A percentile compares a stretch with the other conserved stretches of the same genome.
Evolutionary conservation across 2,888 invertebrate genomes (phyloP).

Genomic region (Neoscelio sp.): DNA sequence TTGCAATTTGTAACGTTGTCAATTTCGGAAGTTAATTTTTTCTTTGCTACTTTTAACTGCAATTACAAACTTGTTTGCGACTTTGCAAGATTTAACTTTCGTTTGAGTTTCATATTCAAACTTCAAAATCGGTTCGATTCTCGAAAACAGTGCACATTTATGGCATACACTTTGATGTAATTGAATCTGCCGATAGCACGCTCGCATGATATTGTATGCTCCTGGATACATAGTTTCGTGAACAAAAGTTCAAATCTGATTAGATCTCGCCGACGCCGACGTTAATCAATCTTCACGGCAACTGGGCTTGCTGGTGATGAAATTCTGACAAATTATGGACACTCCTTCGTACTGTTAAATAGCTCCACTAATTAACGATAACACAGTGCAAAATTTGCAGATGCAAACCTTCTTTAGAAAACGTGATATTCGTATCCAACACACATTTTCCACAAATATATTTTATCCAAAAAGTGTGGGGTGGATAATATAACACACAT

Average conservation of each 20-base stretch:
- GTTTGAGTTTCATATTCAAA: too few relatives aligned
- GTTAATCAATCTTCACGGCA: slow-evolving; percentile 60
- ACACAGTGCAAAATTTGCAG: slow-evolving; percentile 20
- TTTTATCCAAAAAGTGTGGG: too few relatives aligned
- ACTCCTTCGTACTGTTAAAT: slow-evolving; percentile 56
- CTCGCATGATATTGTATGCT: slow-evolving; percentile 45
- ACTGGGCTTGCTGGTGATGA: slow-evolving; percentile 50
- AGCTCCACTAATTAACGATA: slow-evolving; percentile 47
- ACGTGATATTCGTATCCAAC: too few relatives aligned
- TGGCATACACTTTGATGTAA: slow-evolving; percentile 51
- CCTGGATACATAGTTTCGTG: slow-evolving; percentile 40
- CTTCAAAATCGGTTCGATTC: too few relatives aligned
- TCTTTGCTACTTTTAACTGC: too few relatives aligned
- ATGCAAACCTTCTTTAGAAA: too few relatives aligned
- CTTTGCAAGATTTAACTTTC: slow-evolving; percentile 17
- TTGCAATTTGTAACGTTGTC: too few relatives aligned
- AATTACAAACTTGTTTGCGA: too few relatives aligned
- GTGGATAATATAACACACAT: too few relatives aligned
- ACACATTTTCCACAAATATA: too few relatives aligned
- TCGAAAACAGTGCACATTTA: slow-evolving; percentile 39
- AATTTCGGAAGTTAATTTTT: too few relatives aligned
- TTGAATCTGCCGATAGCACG: slow-evolving; percentile 57
- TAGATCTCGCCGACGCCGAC: slow-evolving; percentile 50
- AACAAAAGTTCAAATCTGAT: slow-evolving; percentile 61
- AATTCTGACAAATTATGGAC: slow-evolving; percentile 62